A percentile compares a stretch with the other conserved stretches of the same genome.
phyloP scores from a whole-genome alignment of 2,113 vertebrate species.

The Noturus placidus region DNA sequence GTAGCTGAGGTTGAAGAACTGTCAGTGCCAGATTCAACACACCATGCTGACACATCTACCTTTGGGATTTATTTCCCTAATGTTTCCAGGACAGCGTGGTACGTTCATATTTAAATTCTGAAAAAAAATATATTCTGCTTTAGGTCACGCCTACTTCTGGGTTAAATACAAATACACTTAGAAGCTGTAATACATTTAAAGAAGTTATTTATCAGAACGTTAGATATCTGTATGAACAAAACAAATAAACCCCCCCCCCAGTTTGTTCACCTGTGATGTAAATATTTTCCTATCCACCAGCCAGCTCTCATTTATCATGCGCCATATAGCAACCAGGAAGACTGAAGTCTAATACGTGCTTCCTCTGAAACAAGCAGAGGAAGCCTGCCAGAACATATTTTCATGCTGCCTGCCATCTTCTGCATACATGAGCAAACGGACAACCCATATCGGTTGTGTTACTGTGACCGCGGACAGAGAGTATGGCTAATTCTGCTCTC shows the following conservation, averaged over 20 bases:
- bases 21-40: background rate
- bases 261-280: background rate
- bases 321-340: background rate
- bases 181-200: background rate
- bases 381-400: background rate
- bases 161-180: background rate
- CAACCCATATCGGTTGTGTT: no score
- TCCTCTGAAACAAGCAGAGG: background rate
- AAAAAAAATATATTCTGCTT: background rate
- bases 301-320: background rate
- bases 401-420: background rate
- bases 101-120: background rate
- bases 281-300: background rate
- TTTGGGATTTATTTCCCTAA: background rate
- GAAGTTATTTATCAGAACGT: background rate
- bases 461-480: background rate
- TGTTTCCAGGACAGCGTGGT: background rate
- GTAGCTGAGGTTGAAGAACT: background rate
- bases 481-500: background rate
- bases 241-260: fast-evolving
- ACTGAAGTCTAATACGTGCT: background rate
- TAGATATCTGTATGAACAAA: background rate
- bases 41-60: background rate
- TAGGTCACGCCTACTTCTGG: background rate
- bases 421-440: background rate